These are phyloP conservation scores for Apistogramma diplotaenia DNA, from an alignment of 2,113 vertebrate species.

Conservation along the genomic window DNA sequence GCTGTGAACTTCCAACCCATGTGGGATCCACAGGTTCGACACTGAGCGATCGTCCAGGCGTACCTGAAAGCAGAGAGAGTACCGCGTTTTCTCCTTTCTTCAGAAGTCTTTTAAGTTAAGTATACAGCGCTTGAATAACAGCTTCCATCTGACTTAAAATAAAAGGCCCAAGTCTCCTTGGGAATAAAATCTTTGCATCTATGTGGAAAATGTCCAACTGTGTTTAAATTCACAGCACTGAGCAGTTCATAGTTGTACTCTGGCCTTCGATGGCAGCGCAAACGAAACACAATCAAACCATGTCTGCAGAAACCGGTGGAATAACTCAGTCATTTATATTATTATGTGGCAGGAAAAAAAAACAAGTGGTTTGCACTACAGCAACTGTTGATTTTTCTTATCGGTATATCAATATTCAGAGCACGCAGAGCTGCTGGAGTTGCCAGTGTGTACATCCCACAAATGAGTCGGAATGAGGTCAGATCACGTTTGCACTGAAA, in stretches of 20 bases:
- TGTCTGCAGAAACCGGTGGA: background rate
- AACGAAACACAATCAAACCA: background rate
- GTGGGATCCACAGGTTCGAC: constrained; percentile 87
- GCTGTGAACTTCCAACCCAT: constrained; percentile 98
- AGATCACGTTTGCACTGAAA: background rate
- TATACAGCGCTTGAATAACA: background rate
- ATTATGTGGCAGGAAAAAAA: background rate
- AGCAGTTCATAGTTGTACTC: background rate
- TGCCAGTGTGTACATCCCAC: background rate
- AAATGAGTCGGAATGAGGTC: background rate
- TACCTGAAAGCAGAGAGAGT: constrained; percentile 75
- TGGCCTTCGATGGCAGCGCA: background rate
- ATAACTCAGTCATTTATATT: background rate
- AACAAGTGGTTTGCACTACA: background rate
- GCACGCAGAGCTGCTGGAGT: background rate
- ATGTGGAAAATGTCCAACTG: background rate
- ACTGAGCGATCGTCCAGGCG: constrained; percentile 96
- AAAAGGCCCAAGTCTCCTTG: background rate
- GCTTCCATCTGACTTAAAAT: background rate
- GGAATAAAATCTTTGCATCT: background rate
- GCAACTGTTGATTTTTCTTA: background rate
- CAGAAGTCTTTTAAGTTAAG: background rate
- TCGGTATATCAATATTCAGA: background rate
- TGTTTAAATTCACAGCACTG: background rate
- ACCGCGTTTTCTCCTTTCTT: background rate